Evolutionary conservation across 2,888 invertebrate species (phyloP), one percentile per base, ranked within the genome.

Genomic region (Macrosiphum euphorbiae): DNA sequence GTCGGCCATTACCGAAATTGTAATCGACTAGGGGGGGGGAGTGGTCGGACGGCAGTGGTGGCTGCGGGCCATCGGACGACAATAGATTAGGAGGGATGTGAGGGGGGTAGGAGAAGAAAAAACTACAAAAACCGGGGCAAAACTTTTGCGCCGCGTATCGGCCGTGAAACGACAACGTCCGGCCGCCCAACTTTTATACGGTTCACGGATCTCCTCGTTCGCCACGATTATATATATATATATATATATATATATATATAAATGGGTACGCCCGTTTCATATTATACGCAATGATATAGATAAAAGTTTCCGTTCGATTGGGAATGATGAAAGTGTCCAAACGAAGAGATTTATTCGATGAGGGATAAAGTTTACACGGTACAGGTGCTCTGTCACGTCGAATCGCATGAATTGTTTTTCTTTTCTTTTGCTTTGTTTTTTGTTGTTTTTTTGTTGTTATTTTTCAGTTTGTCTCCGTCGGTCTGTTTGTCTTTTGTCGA

Each of bases 381-480:
- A 85, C 93, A 93, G 93, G 93, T 93, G 93, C 93, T 85, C 93
- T 20, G 93, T 93, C 93, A 93, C 90, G 89, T 90, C 89, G 93
- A 50, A 85, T 93, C 85, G 85, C 88, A 85, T 26, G 84, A 85
- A 89, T 85, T 93, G 92, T 92, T 92, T 91, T 85, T 85, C 41
- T 58, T 86, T 91, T 58, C 7, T 55, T 86, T 86, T 86, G 78
- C 20, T n/a, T 85, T 85, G 44, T 78, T 44, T 92, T 85, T 85
- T 44, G 2, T 41, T 44, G 85, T 55, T 90, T 50, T 78, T 44
- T 91, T 44, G 44, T 44, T 91, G n/a, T 84, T 35, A 8, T 26
- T 50, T 58, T 47, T 47, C 41, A 7, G 84, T 52, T 91, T 85
- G 91, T 67, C n/a, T 44, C 44, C n/a, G n/a, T 55, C 84, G 88